These are phyloP conservation scores for Bubo scandiacus DNA, from an alignment of 2,113 vertebrate species.

Conservation along the genomic window DNA sequence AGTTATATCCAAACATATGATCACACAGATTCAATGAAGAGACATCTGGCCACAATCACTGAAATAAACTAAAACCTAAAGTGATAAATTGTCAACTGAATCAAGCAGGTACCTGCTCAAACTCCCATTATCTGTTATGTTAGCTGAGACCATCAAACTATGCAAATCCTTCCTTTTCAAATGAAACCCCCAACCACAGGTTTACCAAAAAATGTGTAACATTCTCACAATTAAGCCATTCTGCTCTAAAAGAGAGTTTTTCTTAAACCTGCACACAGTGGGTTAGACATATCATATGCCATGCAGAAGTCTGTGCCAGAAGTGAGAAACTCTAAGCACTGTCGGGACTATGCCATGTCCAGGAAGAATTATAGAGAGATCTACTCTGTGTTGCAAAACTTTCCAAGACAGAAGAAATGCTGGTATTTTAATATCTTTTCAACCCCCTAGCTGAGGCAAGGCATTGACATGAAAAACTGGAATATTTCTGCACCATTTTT, in stretches of 20 bases:
- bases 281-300: background rate
- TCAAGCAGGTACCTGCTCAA: background rate
- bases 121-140: accelerated
- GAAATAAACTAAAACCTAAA: background rate
- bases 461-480: background rate
- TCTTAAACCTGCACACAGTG: background rate
- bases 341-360: accelerated
- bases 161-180: background rate
- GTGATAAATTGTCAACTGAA: background rate
- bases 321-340: background rate
- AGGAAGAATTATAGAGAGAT: background rate
- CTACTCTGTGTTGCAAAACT: background rate
- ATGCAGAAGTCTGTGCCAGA: background rate
- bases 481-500: background rate
- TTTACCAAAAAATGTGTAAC: background rate
- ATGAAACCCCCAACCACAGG: background rate
- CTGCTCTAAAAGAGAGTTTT: background rate
- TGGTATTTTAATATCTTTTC: background rate
- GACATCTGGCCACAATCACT: background rate
- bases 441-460: background rate
- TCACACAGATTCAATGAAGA: background rate
- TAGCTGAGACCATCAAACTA: background rate
- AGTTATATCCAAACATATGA: background rate
- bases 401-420: background rate
- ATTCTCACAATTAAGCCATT: background rate